phyloP scores from a whole-genome alignment of 53 echinoderm and acorn worm species.

The Holothuria leucospilota region DNA sequence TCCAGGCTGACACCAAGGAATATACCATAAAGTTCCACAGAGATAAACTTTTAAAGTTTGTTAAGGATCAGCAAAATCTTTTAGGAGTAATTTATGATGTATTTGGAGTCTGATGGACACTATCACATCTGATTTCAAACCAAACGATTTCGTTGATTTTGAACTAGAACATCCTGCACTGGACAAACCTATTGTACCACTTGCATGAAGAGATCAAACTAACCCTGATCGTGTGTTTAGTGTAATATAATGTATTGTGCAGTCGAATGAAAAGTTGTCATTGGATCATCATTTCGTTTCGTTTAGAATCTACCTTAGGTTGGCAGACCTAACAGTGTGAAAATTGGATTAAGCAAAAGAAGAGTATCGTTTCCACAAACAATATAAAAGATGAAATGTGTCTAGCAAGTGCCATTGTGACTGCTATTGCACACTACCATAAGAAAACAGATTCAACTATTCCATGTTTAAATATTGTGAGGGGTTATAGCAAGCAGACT shows the following conservation, averaged over 20 bases:
- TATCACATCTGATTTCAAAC: neutral
- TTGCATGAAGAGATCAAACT: neutral
- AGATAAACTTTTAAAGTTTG: neutral
- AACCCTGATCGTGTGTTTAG: neutral
- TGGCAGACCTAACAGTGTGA: too few species aligned
- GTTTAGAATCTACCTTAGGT: neutral
- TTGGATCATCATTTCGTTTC: neutral
- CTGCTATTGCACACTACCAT: too few species aligned
- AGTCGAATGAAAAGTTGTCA: neutral
- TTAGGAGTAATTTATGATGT: neutral
- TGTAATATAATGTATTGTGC: neutral
- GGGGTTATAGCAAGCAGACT: too few species aligned
- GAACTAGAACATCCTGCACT: constrained; percentile 1
- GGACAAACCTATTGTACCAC: neutral
- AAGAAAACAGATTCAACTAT: too few species aligned
- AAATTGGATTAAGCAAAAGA: too few species aligned
- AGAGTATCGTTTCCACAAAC: too few species aligned
- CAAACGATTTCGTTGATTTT: neutral
- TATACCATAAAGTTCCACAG: neutral
- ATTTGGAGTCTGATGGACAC: neutral
- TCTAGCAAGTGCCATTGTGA: too few species aligned
- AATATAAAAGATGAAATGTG: too few species aligned
- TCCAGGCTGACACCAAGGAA: neutral
- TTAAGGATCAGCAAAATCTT: neutral
- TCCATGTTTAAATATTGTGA: too few species aligned